Evolutionary conservation across 2,797 vertebrate species (phyloP), one percentile per base, ranked within the genome.

Genomic region (Gambusia yucatana): DNA sequence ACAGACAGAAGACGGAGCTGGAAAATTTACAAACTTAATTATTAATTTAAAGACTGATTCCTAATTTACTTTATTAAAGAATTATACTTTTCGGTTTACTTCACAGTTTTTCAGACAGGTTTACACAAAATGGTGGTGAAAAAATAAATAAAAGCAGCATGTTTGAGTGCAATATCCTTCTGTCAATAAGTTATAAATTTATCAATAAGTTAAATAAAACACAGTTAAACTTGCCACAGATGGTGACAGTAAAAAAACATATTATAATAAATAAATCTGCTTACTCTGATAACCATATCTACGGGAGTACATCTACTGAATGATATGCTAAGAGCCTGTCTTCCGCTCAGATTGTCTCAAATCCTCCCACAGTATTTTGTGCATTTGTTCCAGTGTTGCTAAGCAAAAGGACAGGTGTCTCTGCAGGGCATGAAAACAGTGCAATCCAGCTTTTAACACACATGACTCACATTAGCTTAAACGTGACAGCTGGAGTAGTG

Each of bases 31-130:
- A 41, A 14, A 73, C 61, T 33, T 33, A 28, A 17, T 67, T 3
- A 47, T 28, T 0, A 59, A 36, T 48, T 41, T 36, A 61, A 36
- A 57, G n/a, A 71, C 57, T 28, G 8, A 48, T 6, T 0, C 44
- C 7, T 63, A 7, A 82, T 87, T 78, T 36, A 74, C 30, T 84
- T 83, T 20, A 88, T 77, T 77, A 73, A 84, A 91, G 77, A 86
- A 77, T 75, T 6, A 16, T 67, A 10, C 39, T 77, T 86, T 84
- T 78, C 30, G 83, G 65, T 78, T 80, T 1, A 67, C 59, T 72
- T 11, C 76, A 85, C 72, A 83, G 4, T 39, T 74, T 82, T 76
- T 81, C 25, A 78, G 78, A 78, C 71, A 78, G 39, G 1, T 86
- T 80, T 44, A 78, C 57, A 86, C 20, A 57, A 75, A 30, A 83